Percentiles rank a stretch among this genome's conserved stretches.
phyloP scores from a whole-genome alignment of 2,113 vertebrate species.

The Galbula dea region DNA sequence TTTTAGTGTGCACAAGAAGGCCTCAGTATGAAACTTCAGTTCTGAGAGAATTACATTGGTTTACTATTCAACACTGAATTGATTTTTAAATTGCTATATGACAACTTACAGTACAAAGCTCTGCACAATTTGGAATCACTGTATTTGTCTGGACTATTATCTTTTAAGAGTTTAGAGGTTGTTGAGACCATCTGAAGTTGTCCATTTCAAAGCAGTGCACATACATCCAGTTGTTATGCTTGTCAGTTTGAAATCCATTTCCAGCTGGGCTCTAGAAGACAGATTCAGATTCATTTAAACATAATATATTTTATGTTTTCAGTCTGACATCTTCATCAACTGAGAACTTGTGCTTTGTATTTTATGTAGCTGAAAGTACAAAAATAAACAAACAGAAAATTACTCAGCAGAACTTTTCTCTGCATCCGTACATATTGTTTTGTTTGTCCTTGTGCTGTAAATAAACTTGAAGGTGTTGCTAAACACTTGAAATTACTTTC shows the following conservation, averaged over 20 bases:
- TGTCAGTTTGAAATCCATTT: conserved; percentile 42
- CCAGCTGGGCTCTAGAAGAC: conserved; percentile 29
- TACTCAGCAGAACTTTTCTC: neutral
- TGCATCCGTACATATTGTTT: too few species aligned
- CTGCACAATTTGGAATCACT: neutral
- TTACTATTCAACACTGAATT: conserved; percentile 17
- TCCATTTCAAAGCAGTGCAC: neutral
- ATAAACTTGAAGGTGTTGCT: neutral
- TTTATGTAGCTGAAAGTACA: neutral
- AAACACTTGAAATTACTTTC: neutral
- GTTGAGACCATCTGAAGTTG: neutral
- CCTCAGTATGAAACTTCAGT: neutral
- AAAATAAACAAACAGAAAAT: conserved; percentile 2
- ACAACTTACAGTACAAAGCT: neutral
- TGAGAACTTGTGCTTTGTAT: neutral
- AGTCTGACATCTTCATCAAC: neutral
- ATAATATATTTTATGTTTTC: conserved; percentile 51
- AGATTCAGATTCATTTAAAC: conserved; percentile 21
- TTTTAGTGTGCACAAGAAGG: neutral
- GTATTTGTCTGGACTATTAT: conserved; percentile 3
- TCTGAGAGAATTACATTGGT: neutral
- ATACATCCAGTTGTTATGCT: neutral
- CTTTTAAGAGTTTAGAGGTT: neutral
- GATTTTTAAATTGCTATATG: conserved; percentile 40
- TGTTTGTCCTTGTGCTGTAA: conserved; percentile 18